phyloP scores from a whole-genome alignment of 2,888 invertebrate genomes.

The Calliphora vomitoria region DNA sequence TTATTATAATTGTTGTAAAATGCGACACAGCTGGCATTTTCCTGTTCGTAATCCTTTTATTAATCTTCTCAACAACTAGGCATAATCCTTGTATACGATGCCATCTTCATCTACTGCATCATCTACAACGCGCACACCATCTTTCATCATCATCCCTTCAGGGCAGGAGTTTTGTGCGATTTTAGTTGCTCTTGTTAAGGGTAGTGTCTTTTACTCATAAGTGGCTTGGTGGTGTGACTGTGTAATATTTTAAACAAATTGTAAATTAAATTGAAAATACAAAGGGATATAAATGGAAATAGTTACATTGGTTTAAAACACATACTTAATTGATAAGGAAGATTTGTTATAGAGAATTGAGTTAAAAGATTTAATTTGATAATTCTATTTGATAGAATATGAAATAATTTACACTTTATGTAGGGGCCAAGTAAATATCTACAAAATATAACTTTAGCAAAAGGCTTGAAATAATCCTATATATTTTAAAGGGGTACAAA shows the following conservation, averaged over 20 bases:
- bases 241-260: conserved; percentile 4
- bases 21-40: conserved; percentile 71
- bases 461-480: too few relatives aligned
- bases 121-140: background rate
- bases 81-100: conserved; percentile 64
- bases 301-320: background rate
- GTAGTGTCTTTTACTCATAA: background rate
- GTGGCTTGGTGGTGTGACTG: background rate
- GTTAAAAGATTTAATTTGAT: background rate
- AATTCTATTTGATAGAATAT: too few relatives aligned
- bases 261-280: background rate
- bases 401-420: too few relatives aligned
- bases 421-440: too few relatives aligned
- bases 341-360: too few relatives aligned
- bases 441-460: too few relatives aligned
- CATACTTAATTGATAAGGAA: background rate
- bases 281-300: background rate
- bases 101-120: conserved; percentile 31
- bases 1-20: conserved; percentile 68
- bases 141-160: background rate
- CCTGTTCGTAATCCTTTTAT: conserved; percentile 70
- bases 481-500: too few relatives aligned
- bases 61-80: conserved; percentile 71
- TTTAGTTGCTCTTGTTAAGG: background rate
- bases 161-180: conserved; percentile 6